Conservation (phyloP, 2,113 vertebrate genomes). For the Tachuris rubrigastra region DNA sequence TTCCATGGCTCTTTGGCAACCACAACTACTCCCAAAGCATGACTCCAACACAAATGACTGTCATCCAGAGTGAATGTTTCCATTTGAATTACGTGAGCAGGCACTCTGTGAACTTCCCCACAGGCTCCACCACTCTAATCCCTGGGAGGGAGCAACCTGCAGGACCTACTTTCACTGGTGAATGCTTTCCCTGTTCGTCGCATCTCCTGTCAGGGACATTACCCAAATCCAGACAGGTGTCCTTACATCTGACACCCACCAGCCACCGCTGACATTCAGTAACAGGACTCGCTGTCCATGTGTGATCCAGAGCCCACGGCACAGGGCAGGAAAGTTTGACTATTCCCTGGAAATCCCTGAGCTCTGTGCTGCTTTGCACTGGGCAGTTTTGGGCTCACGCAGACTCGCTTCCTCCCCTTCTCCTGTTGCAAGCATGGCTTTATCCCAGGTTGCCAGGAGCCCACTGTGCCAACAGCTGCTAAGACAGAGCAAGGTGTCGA, state of each 20-base stretch:
- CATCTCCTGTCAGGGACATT: background rate
- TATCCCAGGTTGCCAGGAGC: conserved; percentile 56
- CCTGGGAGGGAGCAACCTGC: conserved; percentile 37
- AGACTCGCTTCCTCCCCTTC: conserved; percentile 48
- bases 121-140: conserved; percentile 46
- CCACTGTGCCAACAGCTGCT: conserved; percentile 58
- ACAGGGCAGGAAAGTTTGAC: background rate
- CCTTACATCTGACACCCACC: background rate
- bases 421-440: conserved; percentile 28
- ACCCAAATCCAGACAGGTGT: background rate
- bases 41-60: conserved; percentile 49
- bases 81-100: conserved; percentile 31
- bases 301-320: background rate
- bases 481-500: conserved; percentile 16
- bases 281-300: background rate
- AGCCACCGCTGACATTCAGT: background rate
- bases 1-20: conserved; percentile 51
- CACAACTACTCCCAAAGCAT: conserved; percentile 27
- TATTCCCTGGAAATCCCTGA: conserved; percentile 15
- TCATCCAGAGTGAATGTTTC: conserved; percentile 40
- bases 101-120: conserved; percentile 46
- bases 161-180: conserved; percentile 50
- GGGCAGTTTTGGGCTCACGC: conserved; percentile 3
- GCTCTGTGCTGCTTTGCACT: background rate
- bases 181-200: conserved; percentile 12